Base-by-base conservation (phyloP, 1,140 invertebrate species). In the Achroia grisella region DNA sequence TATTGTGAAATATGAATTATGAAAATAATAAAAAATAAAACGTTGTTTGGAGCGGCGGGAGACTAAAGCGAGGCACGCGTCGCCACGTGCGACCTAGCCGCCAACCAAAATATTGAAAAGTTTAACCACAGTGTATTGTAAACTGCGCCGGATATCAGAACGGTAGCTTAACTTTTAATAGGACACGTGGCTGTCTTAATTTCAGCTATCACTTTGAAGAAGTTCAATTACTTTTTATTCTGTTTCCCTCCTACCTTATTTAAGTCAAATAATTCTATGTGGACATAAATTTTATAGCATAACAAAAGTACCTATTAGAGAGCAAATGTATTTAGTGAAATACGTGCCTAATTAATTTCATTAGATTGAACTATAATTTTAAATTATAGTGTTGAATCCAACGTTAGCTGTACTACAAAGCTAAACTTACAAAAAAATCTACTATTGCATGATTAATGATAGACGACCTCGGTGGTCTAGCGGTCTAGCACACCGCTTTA, bases 21-120 rank as follows among this genome's bases (percentile, higher is more conserved):
- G 76, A 85, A 85, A 82, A 85, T 82, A 80, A 82, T 85, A 85
- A 85, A 85, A 85, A 85, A 74, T 80, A 73, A 71, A 77, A 57
- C 63, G 68, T 48, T 41, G 54, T 13, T 37, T 36, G 47, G 44
- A 61, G 43, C 69, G 54, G 62, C 62, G 61, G 78, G 75, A 71
- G 78, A 47, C 68, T 82, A 79, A 79, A 64, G 53, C 65, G 68
- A 11, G 67, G 40, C 80, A 80, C 80, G 78, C 64, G 76, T 51
- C 68, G 56, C 63, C 81, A 77, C 80, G 80, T 80, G 78, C 74
- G 44, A 23, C 17, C 17, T 23, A 23, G 17, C 17, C 17, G 17
- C 49, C 56, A 68, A 70, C 74, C 78, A 81, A 81, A 85, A 82
- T 80, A 85, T 85, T 85, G 81, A 82, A 85, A 85, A 81, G 56